phyloP scores from a whole-genome alignment of 2,888 invertebrate genomes.

The Prenolepis imparis region DNA sequence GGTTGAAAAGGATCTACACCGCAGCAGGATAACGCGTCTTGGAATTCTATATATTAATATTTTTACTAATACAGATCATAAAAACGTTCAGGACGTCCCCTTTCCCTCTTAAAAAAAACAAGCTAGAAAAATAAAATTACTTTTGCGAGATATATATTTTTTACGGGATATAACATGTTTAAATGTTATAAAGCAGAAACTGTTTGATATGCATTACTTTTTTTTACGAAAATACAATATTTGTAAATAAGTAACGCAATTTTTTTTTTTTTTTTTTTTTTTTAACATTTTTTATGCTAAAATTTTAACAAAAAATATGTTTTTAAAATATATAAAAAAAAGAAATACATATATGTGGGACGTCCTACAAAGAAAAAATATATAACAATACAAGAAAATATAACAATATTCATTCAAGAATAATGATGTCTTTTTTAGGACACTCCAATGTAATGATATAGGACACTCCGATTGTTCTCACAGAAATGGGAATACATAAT shows the following conservation, averaged over 20 bases:
- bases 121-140: constrained; percentile 44
- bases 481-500: constrained; percentile 26
- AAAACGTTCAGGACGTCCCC: constrained; percentile 40
- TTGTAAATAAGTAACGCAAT: background rate
- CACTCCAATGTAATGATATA: constrained; percentile 2
- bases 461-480: constrained; percentile 17
- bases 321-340: constrained; percentile 32
- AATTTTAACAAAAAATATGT: constrained; percentile 29
- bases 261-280: constrained; percentile 1
- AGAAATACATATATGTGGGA: constrained; percentile 34
- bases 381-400: constrained; percentile 47
- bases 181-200: constrained; percentile 16
- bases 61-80: constrained; percentile 37
- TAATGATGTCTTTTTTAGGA: constrained; percentile 40
- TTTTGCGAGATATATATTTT: constrained; percentile 40
- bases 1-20: constrained; percentile 23
- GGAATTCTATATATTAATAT: constrained; percentile 37
- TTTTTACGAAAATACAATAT: constrained; percentile 25
- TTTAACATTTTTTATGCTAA: background rate
- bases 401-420: constrained; percentile 38
- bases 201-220: constrained; percentile 34
- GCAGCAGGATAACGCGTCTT: constrained; percentile 43
- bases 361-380: constrained; percentile 46
- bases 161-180: constrained; percentile 39
- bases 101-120: background rate